Evolutionary conservation across 2,113 vertebrate species (phyloP), one percentile per base, ranked within the genome.

Genomic region (Etheostoma spectabile): DNA sequence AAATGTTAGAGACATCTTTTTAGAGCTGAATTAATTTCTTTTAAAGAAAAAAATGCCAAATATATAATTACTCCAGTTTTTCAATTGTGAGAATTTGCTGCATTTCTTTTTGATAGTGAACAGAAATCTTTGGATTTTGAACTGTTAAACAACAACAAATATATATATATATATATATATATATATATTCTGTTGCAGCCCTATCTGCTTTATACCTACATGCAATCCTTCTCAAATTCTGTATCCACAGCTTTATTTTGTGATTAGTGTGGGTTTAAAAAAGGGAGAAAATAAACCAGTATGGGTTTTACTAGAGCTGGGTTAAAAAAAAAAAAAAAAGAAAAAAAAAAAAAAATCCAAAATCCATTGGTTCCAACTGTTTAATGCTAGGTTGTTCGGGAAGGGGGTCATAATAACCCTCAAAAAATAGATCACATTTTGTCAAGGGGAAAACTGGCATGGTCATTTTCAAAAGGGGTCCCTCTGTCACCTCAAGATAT

Each of bases 1-100:
- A n/a, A 42, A 69, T 55, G 30, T 35, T 30, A 68, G 48, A 51
- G 71, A 48, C 18, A 60, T 73, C 8, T 48, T 48, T 16, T 57
- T 18, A 30, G 7, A 30, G 24, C 24, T 30, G 27, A 59, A 63
- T 15, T 12, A 42, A 11, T n/a, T n/a, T 60, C 33, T 11, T 57
- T 27, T 8, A 1, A 38, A 27, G 1, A 1, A 30, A 7, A n/a
- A 57, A 27, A 57, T 53, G 13, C 55, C 19, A 49, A 30, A 30
- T 1, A 49, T 48, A 48, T 8, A 48, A 11, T 27, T 24, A 13
- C 22, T 63, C 12, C 21, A 64, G 38, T 7, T 45, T 45, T 6
- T 60, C 4, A 18, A 6, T 61, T 35, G 18, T 2, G 8, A 61
- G 59, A 22, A 63, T 22, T 22, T 8, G 12, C 27, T 53, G 30